A percentile compares a stretch with the other conserved stretches of the same genome.
Evolutionary conservation across 2,888 invertebrate species (phyloP).

Genomic region (Teinopalpus imperialis): DNA sequence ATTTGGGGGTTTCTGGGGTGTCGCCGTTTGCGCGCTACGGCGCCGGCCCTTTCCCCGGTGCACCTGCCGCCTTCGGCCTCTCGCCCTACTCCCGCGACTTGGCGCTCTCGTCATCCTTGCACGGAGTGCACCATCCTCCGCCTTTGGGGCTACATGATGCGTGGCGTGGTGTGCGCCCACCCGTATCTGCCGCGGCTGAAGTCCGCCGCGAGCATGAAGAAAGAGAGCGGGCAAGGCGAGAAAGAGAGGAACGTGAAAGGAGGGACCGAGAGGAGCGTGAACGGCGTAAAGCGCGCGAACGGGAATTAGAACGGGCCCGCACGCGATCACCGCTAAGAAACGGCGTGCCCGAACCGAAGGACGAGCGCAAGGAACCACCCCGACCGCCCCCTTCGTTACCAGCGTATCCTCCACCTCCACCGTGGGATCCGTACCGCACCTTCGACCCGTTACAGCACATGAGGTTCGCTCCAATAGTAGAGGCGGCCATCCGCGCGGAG

Average conservation of each 20-base stretch:
- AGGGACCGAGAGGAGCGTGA: conserved; percentile 82
- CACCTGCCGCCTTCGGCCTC: conserved; percentile 85
- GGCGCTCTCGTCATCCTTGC: conserved; percentile 70
- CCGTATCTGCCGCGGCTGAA: conserved; percentile 55
- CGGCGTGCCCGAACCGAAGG: conserved; percentile 78
- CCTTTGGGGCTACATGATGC: conserved; percentile 68
- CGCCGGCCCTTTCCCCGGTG: conserved; percentile 83
- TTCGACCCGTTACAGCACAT: conserved; percentile 86
- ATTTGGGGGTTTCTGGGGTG: conserved; percentile 81
- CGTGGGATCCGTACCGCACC: conserved; percentile 87
- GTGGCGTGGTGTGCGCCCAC: conserved; percentile 59
- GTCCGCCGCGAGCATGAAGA: conserved; percentile 72
- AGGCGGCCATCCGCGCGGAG: conserved; percentile 88
- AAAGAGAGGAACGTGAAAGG: conserved; percentile 83
- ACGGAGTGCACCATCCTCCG: conserved; percentile 70
- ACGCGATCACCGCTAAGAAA: conserved; percentile 90
- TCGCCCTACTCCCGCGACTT: conserved; percentile 87
- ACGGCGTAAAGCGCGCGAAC: conserved; percentile 78
- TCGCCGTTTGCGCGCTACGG: conserved; percentile 92
- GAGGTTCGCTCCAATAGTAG: conserved; percentile 90
- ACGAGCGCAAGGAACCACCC: conserved; percentile 80
- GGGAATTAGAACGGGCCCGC: conserved; percentile 83
- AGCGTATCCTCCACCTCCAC: conserved; percentile 80
- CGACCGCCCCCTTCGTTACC: conserved; percentile 70
- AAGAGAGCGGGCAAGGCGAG: conserved; percentile 80